Evolutionary conservation across 92 coral and sea anemone species (phyloP).

Genomic region (Palythoa grandis): DNA sequence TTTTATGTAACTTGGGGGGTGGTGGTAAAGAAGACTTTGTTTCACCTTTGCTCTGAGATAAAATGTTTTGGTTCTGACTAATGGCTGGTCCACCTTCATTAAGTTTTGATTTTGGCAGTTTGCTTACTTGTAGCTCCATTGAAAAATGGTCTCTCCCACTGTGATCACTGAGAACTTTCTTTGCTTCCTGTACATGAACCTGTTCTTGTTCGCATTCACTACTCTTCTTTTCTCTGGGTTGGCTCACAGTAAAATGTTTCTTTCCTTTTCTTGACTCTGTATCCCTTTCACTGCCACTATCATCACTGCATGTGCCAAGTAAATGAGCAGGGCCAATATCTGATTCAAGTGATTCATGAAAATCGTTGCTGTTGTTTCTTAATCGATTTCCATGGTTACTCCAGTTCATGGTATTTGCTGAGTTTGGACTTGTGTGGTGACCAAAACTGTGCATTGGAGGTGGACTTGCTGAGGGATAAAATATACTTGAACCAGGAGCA

Average conservation of each 20-base stretch:
- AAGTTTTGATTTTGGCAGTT: slow-evolving; percentile 13
- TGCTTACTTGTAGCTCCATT: neutral
- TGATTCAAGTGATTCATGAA: slow-evolving; percentile 72
- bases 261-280: slow-evolving; percentile 37
- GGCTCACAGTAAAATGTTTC: slow-evolving; percentile 37
- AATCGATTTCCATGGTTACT: slow-evolving; percentile 70
- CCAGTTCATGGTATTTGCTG: slow-evolving; percentile 64
- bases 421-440: slow-evolving; percentile 72
- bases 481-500: slow-evolving; percentile 86
- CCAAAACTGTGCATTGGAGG: slow-evolving; percentile 78
- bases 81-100: slow-evolving; percentile 20
- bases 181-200: slow-evolving; percentile 5
- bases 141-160: slow-evolving; percentile 29
- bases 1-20: slow-evolving; percentile 79
- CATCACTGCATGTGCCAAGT: slow-evolving; percentile 70
- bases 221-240: slow-evolving; percentile 47
- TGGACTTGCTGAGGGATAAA: slow-evolving; percentile 83
- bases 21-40: slow-evolving; percentile 56
- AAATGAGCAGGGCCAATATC: slow-evolving; percentile 70
- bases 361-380: slow-evolving; percentile 70
- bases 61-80: slow-evolving; percentile 40
- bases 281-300: slow-evolving; percentile 58
- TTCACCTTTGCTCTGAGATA: slow-evolving; percentile 41
- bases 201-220: slow-evolving; percentile 52
- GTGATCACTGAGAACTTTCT: slow-evolving; percentile 24